These are phyloP conservation scores for Eupithecia exiguata DNA, from an alignment of 2,888 invertebrate genomes.

Conservation along the genomic window DNA sequence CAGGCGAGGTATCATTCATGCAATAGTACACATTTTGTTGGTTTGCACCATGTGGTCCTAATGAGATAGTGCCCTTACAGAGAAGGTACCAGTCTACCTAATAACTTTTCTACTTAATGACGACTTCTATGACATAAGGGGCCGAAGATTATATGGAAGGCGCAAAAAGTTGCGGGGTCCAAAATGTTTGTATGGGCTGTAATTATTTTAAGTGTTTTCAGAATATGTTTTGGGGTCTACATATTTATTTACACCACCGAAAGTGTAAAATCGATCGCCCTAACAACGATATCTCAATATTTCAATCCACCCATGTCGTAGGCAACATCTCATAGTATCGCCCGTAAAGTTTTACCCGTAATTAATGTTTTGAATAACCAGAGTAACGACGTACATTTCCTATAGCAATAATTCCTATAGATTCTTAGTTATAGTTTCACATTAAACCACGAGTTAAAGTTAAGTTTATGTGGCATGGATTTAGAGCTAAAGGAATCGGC, in stretches of 20 bases:
- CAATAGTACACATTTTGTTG: too few relatives aligned
- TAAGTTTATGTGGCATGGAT: constrained; percentile 20
- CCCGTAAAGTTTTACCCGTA: constrained; percentile 13
- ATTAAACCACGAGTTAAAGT: constrained; percentile 37
- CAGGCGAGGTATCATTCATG: too few relatives aligned
- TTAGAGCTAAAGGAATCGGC: constrained; percentile 19
- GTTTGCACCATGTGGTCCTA: too few relatives aligned
- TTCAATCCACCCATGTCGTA: not conserved
- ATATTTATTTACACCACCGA: not conserved
- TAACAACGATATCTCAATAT: not conserved
- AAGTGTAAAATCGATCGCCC: not conserved
- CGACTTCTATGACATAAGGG: not conserved
- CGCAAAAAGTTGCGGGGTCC: not conserved
- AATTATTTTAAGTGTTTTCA: not conserved
- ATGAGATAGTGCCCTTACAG: too few relatives aligned
- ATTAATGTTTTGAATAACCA: constrained; percentile 30
- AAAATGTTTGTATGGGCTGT: not conserved
- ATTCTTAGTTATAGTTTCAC: constrained; percentile 31
- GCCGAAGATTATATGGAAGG: not conserved
- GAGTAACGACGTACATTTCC: constrained; percentile 25
- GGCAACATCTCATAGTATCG: not conserved
- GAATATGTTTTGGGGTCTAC: not conserved
- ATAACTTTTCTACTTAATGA: not conserved
- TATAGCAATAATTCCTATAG: not conserved
- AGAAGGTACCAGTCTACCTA: not conserved